phyloP scores from a whole-genome alignment of 2,888 invertebrate genomes.

The Abscondita cerata region DNA sequence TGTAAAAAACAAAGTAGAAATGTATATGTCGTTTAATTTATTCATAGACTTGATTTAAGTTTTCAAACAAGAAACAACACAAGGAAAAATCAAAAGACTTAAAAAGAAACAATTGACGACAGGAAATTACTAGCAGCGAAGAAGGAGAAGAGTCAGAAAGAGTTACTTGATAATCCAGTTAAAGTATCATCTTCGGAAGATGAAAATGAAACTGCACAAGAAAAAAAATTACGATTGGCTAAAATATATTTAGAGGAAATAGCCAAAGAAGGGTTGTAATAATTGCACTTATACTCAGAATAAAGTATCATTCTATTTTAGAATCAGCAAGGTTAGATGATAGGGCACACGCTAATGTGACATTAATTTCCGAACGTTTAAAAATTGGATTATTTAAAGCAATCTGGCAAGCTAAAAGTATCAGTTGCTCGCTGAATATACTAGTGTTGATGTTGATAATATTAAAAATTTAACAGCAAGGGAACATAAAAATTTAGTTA shows the following conservation, averaged over 20 bases:
- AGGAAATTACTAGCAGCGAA: slow-evolving; percentile 69
- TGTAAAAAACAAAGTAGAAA: neutral
- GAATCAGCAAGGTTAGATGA: slow-evolving; percentile 74
- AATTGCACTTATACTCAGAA: slow-evolving; percentile 3
- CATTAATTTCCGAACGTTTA: slow-evolving; percentile 75
- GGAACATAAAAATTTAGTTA: slow-evolving; percentile 80
- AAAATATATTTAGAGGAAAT: slow-evolving; percentile 90
- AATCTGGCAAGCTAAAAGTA: slow-evolving; percentile 79
- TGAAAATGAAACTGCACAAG: slow-evolving; percentile 84
- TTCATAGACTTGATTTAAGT: neutral
- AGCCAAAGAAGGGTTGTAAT: slow-evolving; percentile 70
- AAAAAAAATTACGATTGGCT: slow-evolving; percentile 88
- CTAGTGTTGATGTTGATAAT: slow-evolving; percentile 56
- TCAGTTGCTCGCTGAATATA: slow-evolving; percentile 73
- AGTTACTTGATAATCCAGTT: slow-evolving; percentile 56
- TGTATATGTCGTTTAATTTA: neutral
- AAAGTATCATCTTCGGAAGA: slow-evolving; percentile 62
- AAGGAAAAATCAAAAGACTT: neutral
- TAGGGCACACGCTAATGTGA: slow-evolving; percentile 69
- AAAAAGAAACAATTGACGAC: slow-evolving; percentile 53
- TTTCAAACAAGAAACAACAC: neutral
- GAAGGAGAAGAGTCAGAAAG: slow-evolving; percentile 67
- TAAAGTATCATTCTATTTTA: slow-evolving; percentile 41
- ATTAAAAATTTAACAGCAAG: slow-evolving; percentile 70
- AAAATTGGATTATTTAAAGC: slow-evolving; percentile 86